A percentile compares a stretch with the other conserved stretches of the same genome.
Evolutionary conservation across 2,888 invertebrate genomes (phyloP).

Genomic region (Cantharis lateralis): DNA sequence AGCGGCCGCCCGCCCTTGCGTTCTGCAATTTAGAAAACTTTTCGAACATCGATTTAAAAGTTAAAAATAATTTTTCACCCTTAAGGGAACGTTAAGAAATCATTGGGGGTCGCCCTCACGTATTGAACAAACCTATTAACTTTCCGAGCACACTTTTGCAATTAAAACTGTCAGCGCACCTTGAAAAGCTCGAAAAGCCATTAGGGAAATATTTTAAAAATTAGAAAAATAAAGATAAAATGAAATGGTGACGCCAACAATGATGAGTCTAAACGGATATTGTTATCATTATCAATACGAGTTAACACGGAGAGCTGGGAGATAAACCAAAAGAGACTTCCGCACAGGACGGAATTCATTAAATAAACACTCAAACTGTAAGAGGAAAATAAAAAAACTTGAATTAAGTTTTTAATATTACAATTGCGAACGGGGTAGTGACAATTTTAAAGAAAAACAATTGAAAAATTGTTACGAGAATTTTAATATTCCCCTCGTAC

Average conservation of each 20-base stretch:
- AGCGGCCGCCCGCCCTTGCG: not conserved
- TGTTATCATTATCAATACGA: constrained; percentile 6
- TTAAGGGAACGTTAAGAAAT: not conserved
- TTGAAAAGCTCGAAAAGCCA: not conserved
- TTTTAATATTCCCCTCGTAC: not conserved
- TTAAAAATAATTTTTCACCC: not conserved
- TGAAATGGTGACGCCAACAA: constrained; percentile 5
- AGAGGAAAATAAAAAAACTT: not conserved
- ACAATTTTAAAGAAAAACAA: not conserved
- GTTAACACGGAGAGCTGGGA: constrained; percentile 5
- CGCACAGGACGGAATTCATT: constrained; percentile 3
- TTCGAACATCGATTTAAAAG: not conserved
- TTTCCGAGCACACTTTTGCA: not conserved
- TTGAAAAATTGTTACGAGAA: not conserved
- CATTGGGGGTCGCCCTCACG: not conserved
- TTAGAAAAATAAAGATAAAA: not conserved
- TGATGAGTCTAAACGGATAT: constrained; percentile 5
- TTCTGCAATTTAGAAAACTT: not conserved
- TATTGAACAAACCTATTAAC: not conserved
- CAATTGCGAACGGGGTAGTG: not conserved
- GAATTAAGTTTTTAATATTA: not conserved
- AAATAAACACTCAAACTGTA: not conserved
- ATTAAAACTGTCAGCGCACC: not conserved
- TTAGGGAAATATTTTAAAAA: not conserved
- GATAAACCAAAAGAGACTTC: constrained; percentile 5